phyloP scores from a whole-genome alignment of 2,113 vertebrate species.

The Irena cyanogastra region DNA sequence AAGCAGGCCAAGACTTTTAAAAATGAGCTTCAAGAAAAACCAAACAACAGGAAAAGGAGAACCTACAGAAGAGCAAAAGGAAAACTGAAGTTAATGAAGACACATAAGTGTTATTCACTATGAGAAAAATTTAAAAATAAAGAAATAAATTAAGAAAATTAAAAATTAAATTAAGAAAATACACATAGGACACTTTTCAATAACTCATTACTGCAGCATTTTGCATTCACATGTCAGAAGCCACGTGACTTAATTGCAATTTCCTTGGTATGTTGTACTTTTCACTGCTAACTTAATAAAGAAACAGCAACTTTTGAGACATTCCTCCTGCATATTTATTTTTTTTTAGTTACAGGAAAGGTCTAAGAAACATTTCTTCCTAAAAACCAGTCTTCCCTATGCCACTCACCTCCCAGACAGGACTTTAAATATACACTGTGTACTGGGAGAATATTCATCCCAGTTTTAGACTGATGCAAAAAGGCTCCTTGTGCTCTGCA shows the following conservation, averaged over 20 bases:
- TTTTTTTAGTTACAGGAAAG: background rate
- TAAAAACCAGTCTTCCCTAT: background rate
- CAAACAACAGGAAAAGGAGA: background rate
- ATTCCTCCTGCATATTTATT: accelerated
- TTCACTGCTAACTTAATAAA: background rate
- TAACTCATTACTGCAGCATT: background rate
- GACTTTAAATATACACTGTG: background rate
- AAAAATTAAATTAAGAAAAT: background rate
- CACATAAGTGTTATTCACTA: background rate
- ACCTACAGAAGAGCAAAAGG: background rate
- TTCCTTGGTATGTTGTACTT: background rate
- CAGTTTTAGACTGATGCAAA: background rate
- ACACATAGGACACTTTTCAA: background rate
- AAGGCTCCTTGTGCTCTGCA: background rate
- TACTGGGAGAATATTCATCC: background rate
- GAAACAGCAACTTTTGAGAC: background rate
- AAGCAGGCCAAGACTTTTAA: background rate
- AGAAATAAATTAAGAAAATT: background rate
- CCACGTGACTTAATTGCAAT: background rate
- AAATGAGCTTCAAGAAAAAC: background rate
- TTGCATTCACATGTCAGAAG: background rate
- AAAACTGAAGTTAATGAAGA: background rate
- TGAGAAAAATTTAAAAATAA: background rate
- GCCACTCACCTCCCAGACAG: background rate
- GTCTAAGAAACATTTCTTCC: background rate